Conservation (phyloP, 2,888 invertebrate species). For the Dynastes grantii region DNA sequence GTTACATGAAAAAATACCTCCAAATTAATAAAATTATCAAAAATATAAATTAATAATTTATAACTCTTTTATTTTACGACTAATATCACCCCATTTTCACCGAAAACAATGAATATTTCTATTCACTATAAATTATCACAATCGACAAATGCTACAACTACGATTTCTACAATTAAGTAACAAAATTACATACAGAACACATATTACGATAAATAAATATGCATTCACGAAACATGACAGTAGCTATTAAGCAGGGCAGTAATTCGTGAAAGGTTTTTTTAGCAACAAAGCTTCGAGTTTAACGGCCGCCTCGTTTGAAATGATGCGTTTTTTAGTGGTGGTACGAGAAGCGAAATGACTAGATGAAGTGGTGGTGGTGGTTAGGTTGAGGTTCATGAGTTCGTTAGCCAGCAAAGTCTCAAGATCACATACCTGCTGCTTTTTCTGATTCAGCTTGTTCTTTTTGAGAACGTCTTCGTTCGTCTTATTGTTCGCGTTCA, state of each 20-base stretch:
- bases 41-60: not conserved
- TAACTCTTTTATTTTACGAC: not conserved
- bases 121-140: constrained; percentile 29
- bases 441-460: constrained; percentile 89
- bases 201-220: not conserved
- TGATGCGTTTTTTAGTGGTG: constrained; percentile 22
- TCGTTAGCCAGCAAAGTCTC: constrained; percentile 44
- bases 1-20: too few species aligned
- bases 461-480: constrained; percentile 82
- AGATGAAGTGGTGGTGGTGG: constrained; percentile 1
- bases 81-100: constrained; percentile 10
- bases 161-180: not conserved
- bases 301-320: constrained; percentile 12
- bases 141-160: not conserved
- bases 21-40: not conserved
- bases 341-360: constrained; percentile 31
- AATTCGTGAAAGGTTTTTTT: constrained; percentile 18
- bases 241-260: constrained; percentile 14
- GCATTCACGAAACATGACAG: not conserved
- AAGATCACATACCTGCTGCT: constrained; percentile 84
- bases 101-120: constrained; percentile 14
- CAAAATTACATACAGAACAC: not conserved
- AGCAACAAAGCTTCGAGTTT: constrained; percentile 39
- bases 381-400: constrained; percentile 37
- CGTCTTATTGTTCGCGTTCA: constrained; percentile 78